Percentiles rank a stretch among this genome's conserved stretches.
phyloP scores from a whole-genome alignment of 2,113 vertebrate species.

The Malurus cyaneus region DNA sequence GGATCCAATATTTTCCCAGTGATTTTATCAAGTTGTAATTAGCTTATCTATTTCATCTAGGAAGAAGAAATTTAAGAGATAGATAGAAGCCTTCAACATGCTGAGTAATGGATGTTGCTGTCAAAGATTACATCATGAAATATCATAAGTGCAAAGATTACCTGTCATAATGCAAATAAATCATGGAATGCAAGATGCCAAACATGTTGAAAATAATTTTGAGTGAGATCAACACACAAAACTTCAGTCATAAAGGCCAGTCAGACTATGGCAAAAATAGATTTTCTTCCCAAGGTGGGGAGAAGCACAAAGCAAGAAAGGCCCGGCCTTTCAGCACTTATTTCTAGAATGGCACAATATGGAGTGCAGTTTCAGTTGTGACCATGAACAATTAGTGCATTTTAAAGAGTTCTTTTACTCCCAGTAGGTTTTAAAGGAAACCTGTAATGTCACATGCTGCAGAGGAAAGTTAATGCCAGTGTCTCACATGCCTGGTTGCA shows the following conservation, averaged over 20 bases:
- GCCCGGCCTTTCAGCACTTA: background rate
- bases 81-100: background rate
- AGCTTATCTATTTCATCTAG: background rate
- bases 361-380: background rate
- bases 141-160: background rate
- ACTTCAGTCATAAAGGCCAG: background rate
- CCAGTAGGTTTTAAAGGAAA: background rate
- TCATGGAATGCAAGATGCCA: background rate
- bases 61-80: background rate
- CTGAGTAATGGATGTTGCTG: background rate
- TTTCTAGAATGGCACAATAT: background rate
- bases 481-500: background rate
- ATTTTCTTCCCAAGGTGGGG: background rate
- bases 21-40: background rate
- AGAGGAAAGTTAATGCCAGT: background rate
- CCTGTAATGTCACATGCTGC: background rate
- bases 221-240: background rate
- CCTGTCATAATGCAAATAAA: background rate
- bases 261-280: background rate
- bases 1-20: background rate
- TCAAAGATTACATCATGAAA: background rate
- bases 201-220: background rate
- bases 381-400: background rate
- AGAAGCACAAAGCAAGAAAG: background rate
- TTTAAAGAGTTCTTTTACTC: background rate